Evolutionary conservation across 2,888 invertebrate species (phyloP).

Genomic region (Calliscelio sp.): DNA sequence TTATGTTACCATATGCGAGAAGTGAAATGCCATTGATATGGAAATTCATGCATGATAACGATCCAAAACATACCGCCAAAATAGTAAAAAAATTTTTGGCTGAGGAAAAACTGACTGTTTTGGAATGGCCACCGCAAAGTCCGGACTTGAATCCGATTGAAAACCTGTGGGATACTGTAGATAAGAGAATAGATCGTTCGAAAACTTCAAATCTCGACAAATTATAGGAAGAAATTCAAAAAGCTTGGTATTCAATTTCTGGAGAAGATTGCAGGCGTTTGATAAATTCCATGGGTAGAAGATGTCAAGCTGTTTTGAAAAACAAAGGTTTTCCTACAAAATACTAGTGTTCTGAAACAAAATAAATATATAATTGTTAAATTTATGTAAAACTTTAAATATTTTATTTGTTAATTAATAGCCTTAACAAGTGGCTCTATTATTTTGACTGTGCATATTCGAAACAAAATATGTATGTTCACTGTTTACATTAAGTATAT

Average conservation of each 20-base stretch:
- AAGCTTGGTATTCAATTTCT: conserved; percentile 27
- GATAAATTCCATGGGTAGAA: conserved; percentile 14
- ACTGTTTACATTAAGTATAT: neutral
- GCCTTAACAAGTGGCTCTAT: conserved; percentile 15
- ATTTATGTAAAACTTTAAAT: conserved; percentile 12
- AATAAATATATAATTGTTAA: conserved; percentile 7
- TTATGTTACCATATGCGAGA: conserved; percentile 50
- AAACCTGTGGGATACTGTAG: conserved; percentile 20
- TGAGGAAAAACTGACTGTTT: conserved; percentile 14
- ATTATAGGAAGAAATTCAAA: conserved; percentile 37
- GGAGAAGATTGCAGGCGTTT: conserved; percentile 36
- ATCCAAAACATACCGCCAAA: conserved; percentile 47
- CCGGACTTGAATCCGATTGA: conserved; percentile 42
- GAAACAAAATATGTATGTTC: conserved; percentile 1
- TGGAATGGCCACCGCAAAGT: conserved; percentile 26
- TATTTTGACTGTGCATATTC: conserved; percentile 6
- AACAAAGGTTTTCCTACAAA: conserved; percentile 38
- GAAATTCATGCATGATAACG: conserved; percentile 45
- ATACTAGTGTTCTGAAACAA: conserved; percentile 21
- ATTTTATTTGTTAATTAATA: conserved; percentile 12
- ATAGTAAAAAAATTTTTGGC: conserved; percentile 20
- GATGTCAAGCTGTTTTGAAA: conserved; percentile 26
- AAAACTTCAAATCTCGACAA: conserved; percentile 22
- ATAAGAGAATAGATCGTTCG: conserved; percentile 25
- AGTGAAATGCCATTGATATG: conserved; percentile 18